Evolutionary conservation across 2,113 vertebrate species (phyloP), one percentile per base, ranked within the genome.

Genomic region (Glaucidium brasilianum): DNA sequence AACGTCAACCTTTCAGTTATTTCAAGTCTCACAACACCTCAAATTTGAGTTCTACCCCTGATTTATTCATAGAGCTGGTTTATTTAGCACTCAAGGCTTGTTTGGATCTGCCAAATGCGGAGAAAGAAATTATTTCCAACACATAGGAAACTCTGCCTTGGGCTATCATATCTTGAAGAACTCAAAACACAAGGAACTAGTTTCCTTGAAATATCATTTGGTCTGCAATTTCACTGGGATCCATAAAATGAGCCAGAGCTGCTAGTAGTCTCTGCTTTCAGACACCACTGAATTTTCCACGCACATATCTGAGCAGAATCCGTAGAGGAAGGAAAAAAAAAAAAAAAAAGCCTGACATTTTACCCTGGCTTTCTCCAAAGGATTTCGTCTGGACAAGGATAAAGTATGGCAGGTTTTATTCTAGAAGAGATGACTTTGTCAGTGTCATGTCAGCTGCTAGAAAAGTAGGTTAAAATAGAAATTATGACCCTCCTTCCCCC

Each of bases 1-100:
- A 88, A 49, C 0, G 2, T 37, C 49, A 68, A 85, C 84, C 35
- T 88, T 85, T 85, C 74, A 30, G 69, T 95, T 90, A 58, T 76
- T 83, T 92, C 84, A 55, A 66, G 79, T 76, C 59, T 96, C 84
- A 43, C 69, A 79, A 13, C 60, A 91, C 78, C 85, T 94, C 76
- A 60, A 55, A 82, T 85, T 26, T 53, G 77, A 92, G 69, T 64
- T 95, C 59, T 68, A 25, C 73, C 64, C 79, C 83, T 91, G 91
- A 95, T 97, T 97, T 95, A 96, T 96, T 95, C 95, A 95, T 58
- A 95, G 91, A 77, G 81, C 74, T 69, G 63, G 74, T 88, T 97
- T 96, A 92, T 95, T 88, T 87, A 97, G 91, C 92, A 94, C 92
- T 95, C 81, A 92, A 59, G 87, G 71, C 84, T 92, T 92, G 74